Conservation (phyloP, 2,797 vertebrate species). For the Cuniculus paca region DNA sequence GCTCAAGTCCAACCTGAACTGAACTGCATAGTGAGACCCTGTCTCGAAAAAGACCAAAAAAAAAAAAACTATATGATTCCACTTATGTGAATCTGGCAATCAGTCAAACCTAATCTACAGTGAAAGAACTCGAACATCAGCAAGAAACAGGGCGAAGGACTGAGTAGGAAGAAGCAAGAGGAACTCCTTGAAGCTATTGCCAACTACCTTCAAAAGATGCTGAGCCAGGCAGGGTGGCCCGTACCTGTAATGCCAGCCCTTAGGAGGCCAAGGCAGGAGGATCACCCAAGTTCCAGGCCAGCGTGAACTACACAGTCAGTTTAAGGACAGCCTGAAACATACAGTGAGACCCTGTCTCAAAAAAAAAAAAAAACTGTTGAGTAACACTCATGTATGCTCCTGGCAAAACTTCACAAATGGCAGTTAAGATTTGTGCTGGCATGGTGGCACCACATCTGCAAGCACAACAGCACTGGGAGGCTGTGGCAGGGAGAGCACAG, state of each 20-base stretch:
- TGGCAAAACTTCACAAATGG: slow-evolving; percentile 10
- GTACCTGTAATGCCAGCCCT: background rate
- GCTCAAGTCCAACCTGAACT: too few species aligned
- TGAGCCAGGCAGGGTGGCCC: background rate
- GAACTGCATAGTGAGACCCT: too few species aligned
- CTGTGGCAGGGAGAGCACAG: background rate
- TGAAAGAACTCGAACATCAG: slow-evolving; percentile 5
- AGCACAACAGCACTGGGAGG: background rate
- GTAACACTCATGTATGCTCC: background rate
- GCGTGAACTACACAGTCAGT: background rate
- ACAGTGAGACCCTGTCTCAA: background rate
- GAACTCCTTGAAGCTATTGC: background rate
- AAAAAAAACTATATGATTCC: background rate
- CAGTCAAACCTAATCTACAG: background rate
- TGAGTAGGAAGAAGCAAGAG: background rate
- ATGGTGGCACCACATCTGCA: background rate
- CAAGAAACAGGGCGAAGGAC: background rate
- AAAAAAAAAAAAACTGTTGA: background rate
- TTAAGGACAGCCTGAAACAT: background rate
- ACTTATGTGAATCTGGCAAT: background rate
- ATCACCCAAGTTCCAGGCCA: background rate
- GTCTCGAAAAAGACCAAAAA: too few species aligned
- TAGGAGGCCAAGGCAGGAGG: background rate
- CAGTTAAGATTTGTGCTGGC: background rate
- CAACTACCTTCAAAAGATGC: background rate